These are phyloP conservation scores for Hemiprocne comata DNA, from an alignment of 2,113 vertebrate genomes.

Conservation along the genomic window DNA sequence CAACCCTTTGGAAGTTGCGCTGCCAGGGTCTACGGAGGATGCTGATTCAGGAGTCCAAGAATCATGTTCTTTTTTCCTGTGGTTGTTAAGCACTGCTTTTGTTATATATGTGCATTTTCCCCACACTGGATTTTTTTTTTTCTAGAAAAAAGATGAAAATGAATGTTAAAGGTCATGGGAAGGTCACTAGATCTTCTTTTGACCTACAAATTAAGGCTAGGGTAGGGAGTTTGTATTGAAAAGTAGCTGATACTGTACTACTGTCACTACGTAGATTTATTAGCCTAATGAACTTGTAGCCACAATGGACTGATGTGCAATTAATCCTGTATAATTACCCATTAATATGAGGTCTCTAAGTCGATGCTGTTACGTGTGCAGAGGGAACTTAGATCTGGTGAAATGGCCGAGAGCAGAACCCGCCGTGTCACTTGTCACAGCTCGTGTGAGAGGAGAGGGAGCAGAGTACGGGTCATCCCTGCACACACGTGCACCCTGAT, in stretches of 20 bases:
- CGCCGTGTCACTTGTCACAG: background rate
- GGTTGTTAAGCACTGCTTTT: conserved; percentile 82
- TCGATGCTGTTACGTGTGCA: conserved; percentile 30
- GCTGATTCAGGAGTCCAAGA: conserved; percentile 48
- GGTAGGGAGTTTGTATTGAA: conserved; percentile 57
- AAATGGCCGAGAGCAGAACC: background rate
- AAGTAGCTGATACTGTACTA: conserved; percentile 77
- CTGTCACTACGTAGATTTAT: conserved; percentile 76
- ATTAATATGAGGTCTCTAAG: conserved; percentile 53
- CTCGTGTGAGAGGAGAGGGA: background rate
- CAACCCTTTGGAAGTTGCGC: background rate
- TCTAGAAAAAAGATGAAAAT: conserved; percentile 46
- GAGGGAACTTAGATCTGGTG: background rate
- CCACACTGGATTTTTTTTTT: conserved; percentile 88
- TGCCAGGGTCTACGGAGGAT: conserved; percentile 29
- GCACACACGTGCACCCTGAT: background rate
- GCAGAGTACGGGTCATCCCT: background rate
- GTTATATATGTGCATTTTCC: conserved; percentile 70
- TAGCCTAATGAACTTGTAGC: conserved; percentile 74
- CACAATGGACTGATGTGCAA: conserved; percentile 80
- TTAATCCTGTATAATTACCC: conserved; percentile 66
- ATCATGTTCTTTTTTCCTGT: conserved; percentile 76
- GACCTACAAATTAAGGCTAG: conserved; percentile 60
- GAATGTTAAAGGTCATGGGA: conserved; percentile 75
- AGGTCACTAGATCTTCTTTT: conserved; percentile 48